Conservation (phyloP, 2,113 vertebrate genomes). For the Monarcha castaneiventris region DNA sequence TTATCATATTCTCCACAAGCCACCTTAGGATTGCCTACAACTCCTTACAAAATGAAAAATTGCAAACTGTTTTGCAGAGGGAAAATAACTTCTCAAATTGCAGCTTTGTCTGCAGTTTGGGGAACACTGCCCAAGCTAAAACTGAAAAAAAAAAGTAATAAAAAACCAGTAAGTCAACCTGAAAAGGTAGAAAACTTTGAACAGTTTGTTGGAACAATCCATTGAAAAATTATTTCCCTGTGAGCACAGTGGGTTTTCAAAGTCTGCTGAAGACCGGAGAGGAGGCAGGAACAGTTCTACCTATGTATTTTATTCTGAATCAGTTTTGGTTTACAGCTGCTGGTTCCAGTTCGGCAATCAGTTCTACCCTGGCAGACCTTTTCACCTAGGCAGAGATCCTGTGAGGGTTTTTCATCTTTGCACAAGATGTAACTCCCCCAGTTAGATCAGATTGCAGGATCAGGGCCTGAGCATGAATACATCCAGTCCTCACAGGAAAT, state of each 20-base stretch:
- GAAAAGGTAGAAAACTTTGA: slow-evolving; percentile 13
- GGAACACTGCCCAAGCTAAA: slow-evolving; percentile 35
- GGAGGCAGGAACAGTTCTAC: not conserved
- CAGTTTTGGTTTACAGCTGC: slow-evolving; percentile 1
- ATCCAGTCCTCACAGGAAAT: slow-evolving; percentile 2
- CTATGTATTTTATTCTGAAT: not conserved
- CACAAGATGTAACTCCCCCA: not conserved
- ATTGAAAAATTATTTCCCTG: slow-evolving; percentile 37
- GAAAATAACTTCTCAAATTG: slow-evolving; percentile 57
- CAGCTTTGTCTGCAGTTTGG: slow-evolving; percentile 32
- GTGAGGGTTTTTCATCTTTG: slow-evolving; percentile 31
- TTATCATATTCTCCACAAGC: slow-evolving; percentile 46
- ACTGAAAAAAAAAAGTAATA: not conserved
- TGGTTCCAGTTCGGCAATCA: not conserved
- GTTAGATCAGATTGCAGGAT: slow-evolving; percentile 51
- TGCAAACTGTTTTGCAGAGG: slow-evolving; percentile 42
- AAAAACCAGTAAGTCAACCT: not conserved
- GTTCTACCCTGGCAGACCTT: slow-evolving; percentile 20
- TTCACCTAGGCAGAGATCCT: slow-evolving; percentile 30
- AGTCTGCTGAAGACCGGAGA: not conserved
- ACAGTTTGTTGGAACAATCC: slow-evolving; percentile 14
- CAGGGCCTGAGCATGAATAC: not conserved
- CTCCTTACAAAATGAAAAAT: slow-evolving; percentile 29
- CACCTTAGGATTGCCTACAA: slow-evolving; percentile 3
- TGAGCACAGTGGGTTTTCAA: not conserved